Evolutionary conservation across 2,113 vertebrate genomes (phyloP).

Genomic region (Rhea pennata): DNA sequence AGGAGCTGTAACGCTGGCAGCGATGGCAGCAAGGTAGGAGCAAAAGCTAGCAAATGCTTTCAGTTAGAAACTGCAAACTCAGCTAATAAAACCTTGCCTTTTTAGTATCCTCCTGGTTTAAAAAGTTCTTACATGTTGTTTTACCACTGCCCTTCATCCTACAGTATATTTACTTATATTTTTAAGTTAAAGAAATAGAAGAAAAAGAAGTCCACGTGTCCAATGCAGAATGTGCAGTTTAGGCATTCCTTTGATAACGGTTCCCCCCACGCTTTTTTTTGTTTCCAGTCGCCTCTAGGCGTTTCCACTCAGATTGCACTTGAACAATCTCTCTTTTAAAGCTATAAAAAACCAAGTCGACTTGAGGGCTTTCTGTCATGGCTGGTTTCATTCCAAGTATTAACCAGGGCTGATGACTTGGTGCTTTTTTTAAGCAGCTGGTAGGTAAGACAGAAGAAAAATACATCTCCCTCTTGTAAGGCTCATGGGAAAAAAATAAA

Average conservation of each 20-base stretch:
- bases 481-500: not conserved
- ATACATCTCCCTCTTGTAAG: not conserved
- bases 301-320: slow-evolving; percentile 25
- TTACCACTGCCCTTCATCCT: not conserved
- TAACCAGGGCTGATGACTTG: not conserved
- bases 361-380: not conserved
- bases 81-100: not conserved
- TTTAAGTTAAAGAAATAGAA: not conserved
- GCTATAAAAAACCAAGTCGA: not conserved
- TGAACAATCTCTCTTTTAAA: slow-evolving; percentile 1
- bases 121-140: not conserved
- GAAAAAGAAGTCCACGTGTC: not conserved
- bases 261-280: not conserved
- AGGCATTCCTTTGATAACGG: not conserved
- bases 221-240: not conserved
- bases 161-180: not conserved
- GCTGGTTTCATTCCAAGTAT: slow-evolving; percentile 21
- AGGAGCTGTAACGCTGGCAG: not conserved
- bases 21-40: not conserved
- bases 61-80: not conserved
- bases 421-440: slow-evolving; percentile 18
- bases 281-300: not conserved
- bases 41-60: not conserved
- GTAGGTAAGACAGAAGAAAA: not conserved
- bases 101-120: not conserved